Conservation (phyloP, 92 coral and sea anemone species). For the Porites cylindrica region DNA sequence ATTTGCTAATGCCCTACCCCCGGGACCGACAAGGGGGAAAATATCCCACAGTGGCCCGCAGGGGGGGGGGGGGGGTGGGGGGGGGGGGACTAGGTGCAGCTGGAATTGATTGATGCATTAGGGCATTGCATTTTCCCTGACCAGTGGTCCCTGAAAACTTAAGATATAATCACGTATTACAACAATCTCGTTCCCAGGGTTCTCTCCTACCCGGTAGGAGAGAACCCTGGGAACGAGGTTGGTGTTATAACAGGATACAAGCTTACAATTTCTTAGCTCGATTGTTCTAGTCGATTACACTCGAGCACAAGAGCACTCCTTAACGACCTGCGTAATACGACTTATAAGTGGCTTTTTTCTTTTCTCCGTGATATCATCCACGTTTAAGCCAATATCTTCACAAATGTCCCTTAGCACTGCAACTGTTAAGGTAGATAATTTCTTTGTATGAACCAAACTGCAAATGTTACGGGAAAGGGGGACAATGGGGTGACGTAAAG, state of each 20-base stretch:
- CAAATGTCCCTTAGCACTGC: constrained; percentile 35
- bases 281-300: constrained; percentile 11
- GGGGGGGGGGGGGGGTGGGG: too few species aligned
- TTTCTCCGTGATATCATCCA: constrained; percentile 25
- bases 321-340: constrained; percentile 30
- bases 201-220: too few species aligned
- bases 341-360: constrained; percentile 44
- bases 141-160: constrained; percentile 1
- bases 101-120: too few species aligned
- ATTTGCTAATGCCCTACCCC: constrained; percentile 15
- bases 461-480: constrained; percentile 48
- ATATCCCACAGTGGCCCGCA: constrained; percentile 1
- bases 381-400: constrained; percentile 28
- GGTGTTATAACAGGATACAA: constrained; percentile 10
- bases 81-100: neutral
- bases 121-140: neutral
- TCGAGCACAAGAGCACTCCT: constrained; percentile 22
- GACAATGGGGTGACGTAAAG: neutral
- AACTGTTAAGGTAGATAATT: constrained; percentile 27
- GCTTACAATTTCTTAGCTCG: constrained; percentile 14
- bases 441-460: constrained; percentile 17
- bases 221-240: neutral
- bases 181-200: too few species aligned
- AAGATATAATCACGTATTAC: neutral
- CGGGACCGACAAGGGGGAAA: constrained; percentile 9